Evolutionary conservation across 2,113 vertebrate species (phyloP), one percentile per base, ranked within the genome.

Genomic region (Elanus axillaris): DNA sequence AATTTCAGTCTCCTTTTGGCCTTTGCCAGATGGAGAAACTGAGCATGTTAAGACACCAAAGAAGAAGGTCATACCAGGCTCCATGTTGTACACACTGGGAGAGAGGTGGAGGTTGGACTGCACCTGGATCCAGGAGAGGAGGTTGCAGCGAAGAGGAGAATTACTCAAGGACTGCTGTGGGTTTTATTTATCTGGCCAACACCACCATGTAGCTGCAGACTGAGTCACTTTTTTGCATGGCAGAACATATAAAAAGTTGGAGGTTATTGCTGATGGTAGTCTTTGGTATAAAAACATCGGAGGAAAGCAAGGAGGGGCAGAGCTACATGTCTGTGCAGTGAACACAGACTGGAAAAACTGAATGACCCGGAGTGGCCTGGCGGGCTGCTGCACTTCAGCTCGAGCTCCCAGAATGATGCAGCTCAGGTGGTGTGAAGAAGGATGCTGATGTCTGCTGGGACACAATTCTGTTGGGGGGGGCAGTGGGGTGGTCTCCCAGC

Each of bases 61-160:
- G 69, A 76, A 53, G 15, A 77, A 58, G 32, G 5, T 23, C 9
- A 18, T 36, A 36, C 56, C 23, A 4, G 13, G 7, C 14, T 64
- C 9, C 12, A 2, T 48, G 43, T 43, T 0, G 0, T 34, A 53
- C 31, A 25, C 2, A 3, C 18, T 68, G 34, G 13, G 83, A 63
- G 7, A 47, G 38, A 78, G 38, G 27, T 59, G 42, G 34, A 60
- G 4, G 20, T n/a, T n/a, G 48, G 80, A 12, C 50, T 68, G 43
- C 2, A 1, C 34, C 45, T 60, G 40, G 20, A 42, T 29, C 34
- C 52, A 58, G 56, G 18, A 56, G 10, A 55, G 34, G 10, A 85
- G 48, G 25, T 4, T 56, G 17, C 32, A 32, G 12, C 11, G 31
- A 47, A 76, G 18, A 71, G 20, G 8, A 52, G 15, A 42, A 32